Evolutionary conservation across 2,888 invertebrate species (phyloP), one percentile per base, ranked within the genome.

Genomic region (Orthosia gothica): DNA sequence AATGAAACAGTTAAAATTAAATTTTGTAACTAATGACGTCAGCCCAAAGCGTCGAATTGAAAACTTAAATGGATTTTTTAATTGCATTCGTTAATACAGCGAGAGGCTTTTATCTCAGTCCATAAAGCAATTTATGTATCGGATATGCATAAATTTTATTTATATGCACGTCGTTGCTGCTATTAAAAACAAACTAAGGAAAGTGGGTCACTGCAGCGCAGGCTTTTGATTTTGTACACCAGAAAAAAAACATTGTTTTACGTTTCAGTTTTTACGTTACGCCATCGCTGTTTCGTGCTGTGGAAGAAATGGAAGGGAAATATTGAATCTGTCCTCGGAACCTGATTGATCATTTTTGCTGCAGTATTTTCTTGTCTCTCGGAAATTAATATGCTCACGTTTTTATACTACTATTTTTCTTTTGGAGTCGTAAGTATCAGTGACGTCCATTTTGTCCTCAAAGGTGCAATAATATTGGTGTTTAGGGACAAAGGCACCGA

Each of bases 71-170:
- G 49, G 58, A n/a, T 59, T 57, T 83, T 83, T 86, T 67, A 80
- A 76, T 67, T 67, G 58, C 63, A 68, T 76, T 68, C 62, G 58
- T 73, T 64, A 62, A 76, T 80, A 64, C 70, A 16, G 55, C 63
- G 45, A 52, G 57, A 64, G 67, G 57, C 59, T 76, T 74, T 86
- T 81, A 84, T 81, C 63, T 65, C 66, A 15, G 32, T 69, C 49
- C 70, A 67, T 81, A 70, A 83, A 81, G 70, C 81, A 55, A 83
- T 83, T 70, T 77, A 76, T 63, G 76, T 81, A 78, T 79, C 70
- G 72, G 72, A 65, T 70, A 70, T 79, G 57, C 85, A 75, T 79
- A 82, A 71, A 87, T 84, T 76, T 50, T 55, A 76, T 85, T 84
- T 79, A 77, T 70, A 64, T 65, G 32, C 58, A 55, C 68, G 67